Conservation (phyloP, 2,888 invertebrate genomes). For the Protonemura montana region DNA sequence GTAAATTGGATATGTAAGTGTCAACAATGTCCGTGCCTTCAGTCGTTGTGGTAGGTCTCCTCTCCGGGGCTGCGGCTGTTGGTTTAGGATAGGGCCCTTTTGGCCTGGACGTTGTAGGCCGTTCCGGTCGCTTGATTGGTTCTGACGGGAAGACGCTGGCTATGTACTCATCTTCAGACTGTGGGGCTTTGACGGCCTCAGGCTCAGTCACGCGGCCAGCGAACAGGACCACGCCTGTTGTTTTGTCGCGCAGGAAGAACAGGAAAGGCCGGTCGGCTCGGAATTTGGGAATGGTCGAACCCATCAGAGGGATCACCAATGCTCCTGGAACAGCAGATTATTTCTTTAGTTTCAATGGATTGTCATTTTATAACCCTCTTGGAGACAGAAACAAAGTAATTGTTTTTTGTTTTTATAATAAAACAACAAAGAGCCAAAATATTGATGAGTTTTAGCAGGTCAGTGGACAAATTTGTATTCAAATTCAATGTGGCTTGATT, state of each 20-base stretch:
- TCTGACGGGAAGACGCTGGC: background rate
- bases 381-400: too few relatives aligned
- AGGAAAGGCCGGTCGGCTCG: slow-evolving; percentile 70
- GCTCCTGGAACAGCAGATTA: slow-evolving; percentile 57
- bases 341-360: slow-evolving; percentile 17
- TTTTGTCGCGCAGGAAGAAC: slow-evolving; percentile 69
- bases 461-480: too few relatives aligned
- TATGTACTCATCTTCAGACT: background rate
- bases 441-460: too few relatives aligned
- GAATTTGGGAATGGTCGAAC: slow-evolving; percentile 61
- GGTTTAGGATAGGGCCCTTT: background rate
- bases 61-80: background rate
- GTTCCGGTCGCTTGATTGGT: background rate
- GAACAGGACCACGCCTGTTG: slow-evolving; percentile 66
- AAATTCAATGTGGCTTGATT: too few relatives aligned
- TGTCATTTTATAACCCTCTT: too few relatives aligned
- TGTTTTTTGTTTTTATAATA: background rate
- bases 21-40: background rate
- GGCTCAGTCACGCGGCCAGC: slow-evolving; percentile 69
- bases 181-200: slow-evolving; percentile 40
- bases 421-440: too few relatives aligned
- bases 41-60: background rate
- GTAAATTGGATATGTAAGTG: background rate
- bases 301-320: slow-evolving; percentile 69
- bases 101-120: background rate